Evolutionary conservation across 2,113 vertebrate genomes (phyloP), one percentile per base, ranked within the genome.

Genomic region (Cricetomys ansorgei): DNA sequence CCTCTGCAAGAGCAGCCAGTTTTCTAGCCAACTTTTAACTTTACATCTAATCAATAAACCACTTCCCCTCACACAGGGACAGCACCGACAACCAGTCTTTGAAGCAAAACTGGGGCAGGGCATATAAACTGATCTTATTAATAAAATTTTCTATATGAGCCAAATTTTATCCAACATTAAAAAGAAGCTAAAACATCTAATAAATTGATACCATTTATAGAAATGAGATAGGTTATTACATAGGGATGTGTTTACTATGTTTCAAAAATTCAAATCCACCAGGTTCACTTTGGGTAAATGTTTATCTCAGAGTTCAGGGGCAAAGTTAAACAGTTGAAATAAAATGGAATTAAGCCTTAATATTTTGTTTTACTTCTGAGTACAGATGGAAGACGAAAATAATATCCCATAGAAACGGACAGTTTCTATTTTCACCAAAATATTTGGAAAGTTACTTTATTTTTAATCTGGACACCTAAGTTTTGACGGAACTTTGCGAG

Each of bases 321-420:
- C 88, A 96, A 97, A 98, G 97, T 50, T 97, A 98, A 98, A 98
- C 96, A 98, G 97, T 81, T 96, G 95, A 97, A 97, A 98, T 92
- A 96, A 98, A 97, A 97, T 97, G 76, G 97, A 98, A 98, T 98
- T 98, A 98, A 98, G 98, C 92, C 97, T 98, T 97, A 98, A 98
- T 98, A 98, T 97, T 98, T 96, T 97, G 95, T 96, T 98, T 97
- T 97, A 98, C 97, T 91, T 97, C 97, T 94, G 94, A 95, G 89
- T 57, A 94, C 16, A 95, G 88, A 98, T 97, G 96, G 94, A 70
- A 91, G 96, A 83, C 95, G 93, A 96, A 98, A 98, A 97, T 96
- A 98, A 97, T 96, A 97, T 84, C 94, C 95, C 88, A 83, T 97
- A 97, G 81, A 88, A 95, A 97, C 86, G 93, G 97, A 98, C 97